A percentile compares a stretch with the other conserved stretches of the same genome.
phyloP scores from a whole-genome alignment of 1,140 invertebrate species.

The Dendroctonus valens region DNA sequence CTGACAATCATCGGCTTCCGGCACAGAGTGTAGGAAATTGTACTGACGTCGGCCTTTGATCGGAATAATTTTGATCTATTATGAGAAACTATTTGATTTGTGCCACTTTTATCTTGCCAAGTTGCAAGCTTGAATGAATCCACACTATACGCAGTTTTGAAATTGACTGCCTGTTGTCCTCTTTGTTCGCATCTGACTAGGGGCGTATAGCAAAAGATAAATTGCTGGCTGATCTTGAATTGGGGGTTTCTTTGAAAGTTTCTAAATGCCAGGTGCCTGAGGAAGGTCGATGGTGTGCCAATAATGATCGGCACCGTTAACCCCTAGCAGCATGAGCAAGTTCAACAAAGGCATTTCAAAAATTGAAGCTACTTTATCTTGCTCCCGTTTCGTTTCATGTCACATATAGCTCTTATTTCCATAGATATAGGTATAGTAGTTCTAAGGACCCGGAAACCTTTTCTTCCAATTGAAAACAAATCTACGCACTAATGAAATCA shows the following conservation, averaged over 20 bases:
- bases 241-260: background rate
- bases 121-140: conserved; percentile 11
- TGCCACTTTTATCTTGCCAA: conserved; percentile 19
- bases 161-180: conserved; percentile 4
- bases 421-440: too few relatives aligned
- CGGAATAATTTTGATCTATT: conserved; percentile 34
- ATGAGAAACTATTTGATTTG: conserved; percentile 25
- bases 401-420: too few relatives aligned
- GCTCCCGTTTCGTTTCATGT: too few relatives aligned
- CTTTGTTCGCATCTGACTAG: background rate
- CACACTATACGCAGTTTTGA: conserved; percentile 2
- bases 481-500: too few relatives aligned
- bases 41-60: conserved; percentile 31
- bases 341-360: too few relatives aligned
- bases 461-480: too few relatives aligned
- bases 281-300: too few relatives aligned
- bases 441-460: too few relatives aligned
- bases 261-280: conserved; percentile 8
- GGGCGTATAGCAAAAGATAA: conserved; percentile 5
- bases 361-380: too few relatives aligned
- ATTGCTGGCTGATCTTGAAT: background rate
- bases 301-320: too few relatives aligned
- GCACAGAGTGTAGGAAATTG: conserved; percentile 31
- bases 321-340: too few relatives aligned
- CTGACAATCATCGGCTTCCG: conserved; percentile 34